A percentile compares a stretch with the other conserved stretches of the same genome.
These are phyloP conservation scores for Bufotes viridis DNA, from an alignment of 2,797 vertebrate species.

Conservation along the genomic window DNA sequence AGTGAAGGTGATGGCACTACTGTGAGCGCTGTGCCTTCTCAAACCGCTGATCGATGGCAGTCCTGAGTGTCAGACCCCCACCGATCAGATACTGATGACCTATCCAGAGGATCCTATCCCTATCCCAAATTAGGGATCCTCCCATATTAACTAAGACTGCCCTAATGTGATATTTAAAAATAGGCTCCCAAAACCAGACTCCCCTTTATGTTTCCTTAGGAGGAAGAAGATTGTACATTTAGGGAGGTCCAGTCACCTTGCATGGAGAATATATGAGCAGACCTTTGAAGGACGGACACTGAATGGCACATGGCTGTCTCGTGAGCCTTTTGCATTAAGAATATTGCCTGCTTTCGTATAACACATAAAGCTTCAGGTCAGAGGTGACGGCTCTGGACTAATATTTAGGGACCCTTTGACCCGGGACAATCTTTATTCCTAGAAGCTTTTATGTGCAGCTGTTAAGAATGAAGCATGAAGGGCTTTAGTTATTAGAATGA, in stretches of 20 bases:
- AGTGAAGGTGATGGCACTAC: no score
- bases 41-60: no score
- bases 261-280: background rate
- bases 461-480: conserved; percentile 22
- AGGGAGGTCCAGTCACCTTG: conserved; percentile 9
- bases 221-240: background rate
- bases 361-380: conserved; percentile 19
- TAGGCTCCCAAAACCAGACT: background rate
- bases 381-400: conserved; percentile 49
- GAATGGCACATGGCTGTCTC: background rate
- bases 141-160: background rate
- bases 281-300: background rate
- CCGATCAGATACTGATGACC: no score
- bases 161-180: background rate
- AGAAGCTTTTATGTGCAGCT: conserved; percentile 4
- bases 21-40: no score
- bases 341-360: background rate
- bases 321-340: background rate
- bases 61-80: no score
- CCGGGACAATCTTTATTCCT: conserved; percentile 18
- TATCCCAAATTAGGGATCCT: background rate
- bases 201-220: background rate
- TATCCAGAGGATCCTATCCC: no score
- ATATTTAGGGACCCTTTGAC: conserved; percentile 48
- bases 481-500: background rate